These are phyloP conservation scores for Pheucticus melanocephalus DNA, from an alignment of 2,113 vertebrate genomes.

Conservation along the genomic window DNA sequence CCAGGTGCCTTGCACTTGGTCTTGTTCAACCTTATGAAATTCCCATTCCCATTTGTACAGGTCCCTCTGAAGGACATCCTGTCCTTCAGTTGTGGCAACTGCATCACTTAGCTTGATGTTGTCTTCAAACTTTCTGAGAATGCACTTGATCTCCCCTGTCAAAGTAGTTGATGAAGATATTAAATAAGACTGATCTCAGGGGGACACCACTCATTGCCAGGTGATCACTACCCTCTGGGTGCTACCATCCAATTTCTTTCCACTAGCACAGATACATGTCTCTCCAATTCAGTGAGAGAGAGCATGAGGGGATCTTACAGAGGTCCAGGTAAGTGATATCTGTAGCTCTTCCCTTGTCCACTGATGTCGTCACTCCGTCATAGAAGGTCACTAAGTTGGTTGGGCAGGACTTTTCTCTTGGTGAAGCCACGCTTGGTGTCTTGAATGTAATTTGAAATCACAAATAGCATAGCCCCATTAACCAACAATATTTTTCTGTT, in stretches of 20 bases:
- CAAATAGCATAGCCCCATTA: background rate
- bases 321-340: no score
- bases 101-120: background rate
- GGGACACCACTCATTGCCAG: background rate
- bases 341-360: background rate
- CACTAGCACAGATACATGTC: no score
- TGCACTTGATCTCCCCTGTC: background rate
- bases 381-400: background rate
- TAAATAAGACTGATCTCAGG: background rate
- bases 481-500: background rate
- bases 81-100: accelerated
- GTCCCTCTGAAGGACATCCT: background rate
- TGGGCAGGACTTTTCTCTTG: background rate
- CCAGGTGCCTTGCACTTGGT: background rate
- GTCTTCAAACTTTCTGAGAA: background rate
- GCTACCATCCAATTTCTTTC: background rate
- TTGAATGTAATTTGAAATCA: background rate
- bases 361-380: background rate
- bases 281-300: background rate
- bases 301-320: background rate
- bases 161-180: background rate
- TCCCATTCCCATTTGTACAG: background rate
- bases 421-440: background rate
- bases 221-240: background rate
- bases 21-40: background rate